Conservation (phyloP, 1,140 invertebrate species). For the Drosophila novamexicana region DNA sequence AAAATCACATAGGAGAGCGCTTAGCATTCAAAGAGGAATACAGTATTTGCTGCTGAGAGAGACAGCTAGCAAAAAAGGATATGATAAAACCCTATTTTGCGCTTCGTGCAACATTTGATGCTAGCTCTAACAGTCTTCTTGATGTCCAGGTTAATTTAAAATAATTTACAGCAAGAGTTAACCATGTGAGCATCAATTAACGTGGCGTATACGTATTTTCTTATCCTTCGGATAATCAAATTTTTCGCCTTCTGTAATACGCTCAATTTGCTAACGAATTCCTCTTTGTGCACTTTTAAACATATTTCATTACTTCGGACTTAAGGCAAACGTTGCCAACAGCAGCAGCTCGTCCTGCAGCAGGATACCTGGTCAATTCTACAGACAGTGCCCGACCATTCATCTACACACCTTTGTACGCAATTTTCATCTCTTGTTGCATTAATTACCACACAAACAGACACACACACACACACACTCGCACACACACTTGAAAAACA, state of each 20-base stretch:
- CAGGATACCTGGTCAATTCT: conserved; percentile 3
- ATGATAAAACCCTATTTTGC: too few relatives aligned
- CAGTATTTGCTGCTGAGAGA: too few relatives aligned
- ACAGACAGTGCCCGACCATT: not conserved
- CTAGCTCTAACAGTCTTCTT: too few relatives aligned
- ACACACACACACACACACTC: conserved; percentile 1
- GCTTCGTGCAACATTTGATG: too few relatives aligned
- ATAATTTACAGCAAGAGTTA: not conserved
- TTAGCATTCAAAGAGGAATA: too few relatives aligned
- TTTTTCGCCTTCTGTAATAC: not conserved
- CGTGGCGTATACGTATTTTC: not conserved
- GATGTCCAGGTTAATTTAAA: too few relatives aligned
- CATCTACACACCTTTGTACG: conserved; percentile 19
- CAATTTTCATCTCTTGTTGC: conserved; percentile 51
- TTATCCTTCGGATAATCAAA: not conserved
- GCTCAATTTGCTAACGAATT: conserved; percentile 9
- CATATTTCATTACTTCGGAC: conserved; percentile 13
- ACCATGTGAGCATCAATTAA: not conserved
- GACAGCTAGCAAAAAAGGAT: too few relatives aligned
- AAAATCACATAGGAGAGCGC: too few relatives aligned
- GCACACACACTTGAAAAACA: conserved; percentile 55
- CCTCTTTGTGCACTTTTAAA: conserved; percentile 4
- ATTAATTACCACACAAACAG: conserved; percentile 71
- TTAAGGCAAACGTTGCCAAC: conserved; percentile 14
- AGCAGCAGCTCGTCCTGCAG: conserved; percentile 1